Percentiles rank a stretch among this genome's conserved stretches.
Evolutionary conservation across 2,113 vertebrate genomes (phyloP).

Genomic region (Mobula birostris): DNA sequence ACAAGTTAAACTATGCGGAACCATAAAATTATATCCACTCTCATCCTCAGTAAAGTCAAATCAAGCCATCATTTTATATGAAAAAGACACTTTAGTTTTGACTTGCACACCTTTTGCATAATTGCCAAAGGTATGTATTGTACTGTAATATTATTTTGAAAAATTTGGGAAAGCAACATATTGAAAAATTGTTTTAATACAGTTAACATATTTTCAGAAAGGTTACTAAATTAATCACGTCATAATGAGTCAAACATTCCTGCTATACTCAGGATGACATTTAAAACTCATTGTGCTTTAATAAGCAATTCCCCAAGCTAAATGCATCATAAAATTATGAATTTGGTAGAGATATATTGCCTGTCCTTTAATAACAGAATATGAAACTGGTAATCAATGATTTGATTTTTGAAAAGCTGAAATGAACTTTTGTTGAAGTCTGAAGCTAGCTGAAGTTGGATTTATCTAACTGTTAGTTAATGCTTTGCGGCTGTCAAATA

Average conservation of each 20-base stretch:
- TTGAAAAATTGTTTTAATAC: constrained; percentile 13
- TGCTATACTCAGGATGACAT: constrained; percentile 7
- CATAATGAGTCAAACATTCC: constrained; percentile 4
- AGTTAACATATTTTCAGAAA: neutral
- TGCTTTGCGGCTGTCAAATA: neutral
- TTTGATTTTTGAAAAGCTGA: neutral
- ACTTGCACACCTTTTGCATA: neutral
- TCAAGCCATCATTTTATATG: neutral
- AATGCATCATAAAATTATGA: constrained; percentile 24
- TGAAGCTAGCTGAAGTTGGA: constrained; percentile 7
- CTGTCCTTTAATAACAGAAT: constrained; percentile 25
- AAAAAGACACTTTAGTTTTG: neutral
- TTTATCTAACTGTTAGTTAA: neutral
- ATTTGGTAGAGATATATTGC: constrained; percentile 7
- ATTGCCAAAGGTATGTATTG: constrained; percentile 9
- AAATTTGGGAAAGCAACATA: neutral
- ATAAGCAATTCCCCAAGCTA: constrained; percentile 27
- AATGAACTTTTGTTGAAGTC: neutral
- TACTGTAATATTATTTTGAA: neutral
- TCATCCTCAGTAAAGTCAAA: neutral
- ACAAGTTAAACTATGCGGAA: neutral
- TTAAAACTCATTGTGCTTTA: neutral
- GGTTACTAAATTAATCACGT: constrained; percentile 21
- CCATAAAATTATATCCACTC: neutral
- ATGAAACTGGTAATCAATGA: constrained; percentile 27